These are phyloP conservation scores for Sympetrum striolatum DNA, from an alignment of 2,888 invertebrate genomes.

Conservation along the genomic window DNA sequence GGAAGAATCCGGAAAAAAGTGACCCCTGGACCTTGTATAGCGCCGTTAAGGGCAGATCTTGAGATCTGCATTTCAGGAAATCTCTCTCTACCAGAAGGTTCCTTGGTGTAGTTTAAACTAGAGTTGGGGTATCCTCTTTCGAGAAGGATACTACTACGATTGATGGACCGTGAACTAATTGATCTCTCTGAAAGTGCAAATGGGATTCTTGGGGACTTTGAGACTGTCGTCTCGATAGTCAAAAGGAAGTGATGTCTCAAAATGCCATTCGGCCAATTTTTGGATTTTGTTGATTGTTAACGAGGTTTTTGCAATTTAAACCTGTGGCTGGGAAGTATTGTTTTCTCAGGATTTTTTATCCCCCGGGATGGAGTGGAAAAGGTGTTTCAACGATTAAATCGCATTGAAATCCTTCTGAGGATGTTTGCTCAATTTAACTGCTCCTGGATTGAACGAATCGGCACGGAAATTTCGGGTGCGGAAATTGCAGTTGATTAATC, in stretches of 20 bases:
- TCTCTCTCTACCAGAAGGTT: neutral
- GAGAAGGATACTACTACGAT: neutral
- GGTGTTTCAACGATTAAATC: too few species aligned
- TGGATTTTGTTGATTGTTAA: neutral
- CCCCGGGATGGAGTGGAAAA: too few species aligned
- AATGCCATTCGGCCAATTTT: neutral
- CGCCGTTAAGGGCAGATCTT: neutral
- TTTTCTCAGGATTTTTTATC: too few species aligned
- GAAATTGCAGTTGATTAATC: too few species aligned
- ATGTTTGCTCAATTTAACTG: too few species aligned
- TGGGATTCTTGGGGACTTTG: neutral
- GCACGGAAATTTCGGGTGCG: too few species aligned
- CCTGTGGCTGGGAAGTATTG: too few species aligned
- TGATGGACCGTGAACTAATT: neutral
- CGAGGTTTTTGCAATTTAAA: neutral
- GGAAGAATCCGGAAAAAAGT: conserved; percentile 51
- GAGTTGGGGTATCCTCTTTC: neutral
- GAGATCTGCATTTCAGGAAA: neutral
- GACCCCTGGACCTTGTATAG: neutral
- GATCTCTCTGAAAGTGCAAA: neutral
- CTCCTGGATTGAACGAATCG: too few species aligned
- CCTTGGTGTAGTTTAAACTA: neutral
- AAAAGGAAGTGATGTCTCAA: neutral
- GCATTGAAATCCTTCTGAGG: too few species aligned
- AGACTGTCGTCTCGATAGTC: neutral